These are phyloP conservation scores for Mesochorus sp. DNA, from an alignment of 2,888 invertebrate genomes.

Conservation along the genomic window DNA sequence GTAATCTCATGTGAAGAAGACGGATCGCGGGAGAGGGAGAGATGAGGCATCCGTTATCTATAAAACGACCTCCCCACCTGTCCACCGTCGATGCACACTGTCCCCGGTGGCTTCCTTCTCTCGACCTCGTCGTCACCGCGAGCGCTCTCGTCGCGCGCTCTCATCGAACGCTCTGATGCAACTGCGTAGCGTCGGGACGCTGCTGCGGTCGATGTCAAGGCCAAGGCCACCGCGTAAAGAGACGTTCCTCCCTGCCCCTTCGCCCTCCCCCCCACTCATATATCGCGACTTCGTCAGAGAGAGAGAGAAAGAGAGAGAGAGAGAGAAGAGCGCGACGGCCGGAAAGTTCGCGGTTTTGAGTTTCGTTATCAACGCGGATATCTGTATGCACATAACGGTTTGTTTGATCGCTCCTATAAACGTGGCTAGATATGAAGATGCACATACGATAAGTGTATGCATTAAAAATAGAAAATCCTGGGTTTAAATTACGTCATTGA, in stretches of 20 bases:
- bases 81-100: constrained; percentile 51
- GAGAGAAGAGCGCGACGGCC: constrained; percentile 38
- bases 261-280: constrained; percentile 34
- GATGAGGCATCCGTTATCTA: constrained; percentile 47
- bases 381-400: background rate
- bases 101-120: constrained; percentile 43
- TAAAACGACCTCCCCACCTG: constrained; percentile 57
- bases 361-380: constrained; percentile 22
- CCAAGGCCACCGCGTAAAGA: constrained; percentile 72
- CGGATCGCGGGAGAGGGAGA: background rate
- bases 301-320: constrained; percentile 7
- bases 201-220: constrained; percentile 79
- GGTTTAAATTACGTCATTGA: too few relatives aligned
- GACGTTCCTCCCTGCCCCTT: constrained; percentile 29
- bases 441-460: background rate
- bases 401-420: too few relatives aligned
- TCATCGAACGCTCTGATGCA: constrained; percentile 77
- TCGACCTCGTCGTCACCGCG: constrained; percentile 39
- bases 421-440: too few relatives aligned
- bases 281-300: constrained; percentile 60
- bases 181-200: constrained; percentile 80
- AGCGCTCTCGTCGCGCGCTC: constrained; percentile 27
- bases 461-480: too few relatives aligned
- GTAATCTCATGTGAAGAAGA: constrained; percentile 3
- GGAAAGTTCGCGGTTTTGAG: constrained; percentile 54